Conservation (phyloP, 92 coral and sea anemone genomes). For the Epizoanthus ramosus region DNA sequence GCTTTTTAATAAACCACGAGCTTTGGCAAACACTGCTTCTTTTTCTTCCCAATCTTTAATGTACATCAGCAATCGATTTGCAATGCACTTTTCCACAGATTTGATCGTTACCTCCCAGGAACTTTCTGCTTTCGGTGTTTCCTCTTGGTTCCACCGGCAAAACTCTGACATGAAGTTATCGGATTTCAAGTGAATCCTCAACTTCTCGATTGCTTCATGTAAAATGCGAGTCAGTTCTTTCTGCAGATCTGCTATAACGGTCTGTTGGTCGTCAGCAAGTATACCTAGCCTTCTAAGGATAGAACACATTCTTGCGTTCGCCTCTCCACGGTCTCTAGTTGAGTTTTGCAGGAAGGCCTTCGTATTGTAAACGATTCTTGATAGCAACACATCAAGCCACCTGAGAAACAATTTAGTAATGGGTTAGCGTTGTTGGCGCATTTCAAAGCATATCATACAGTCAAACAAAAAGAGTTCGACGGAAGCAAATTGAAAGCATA, state of each 20-base stretch:
- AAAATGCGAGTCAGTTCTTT: not conserved
- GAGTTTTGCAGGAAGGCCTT: slow-evolving; percentile 10
- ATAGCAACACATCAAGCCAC: slow-evolving; percentile 13
- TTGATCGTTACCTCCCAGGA: slow-evolving; percentile 16
- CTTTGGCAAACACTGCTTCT: not conserved
- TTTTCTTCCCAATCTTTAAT: slow-evolving; percentile 34
- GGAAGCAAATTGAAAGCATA: too few relatives aligned
- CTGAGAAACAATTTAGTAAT: not conserved
- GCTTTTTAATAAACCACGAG: not conserved
- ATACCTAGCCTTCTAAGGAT: not conserved
- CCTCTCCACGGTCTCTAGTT: not conserved
- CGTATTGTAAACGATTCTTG: not conserved
- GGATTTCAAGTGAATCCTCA: slow-evolving; percentile 5
- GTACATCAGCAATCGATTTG: slow-evolving; percentile 5
- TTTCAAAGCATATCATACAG: too few relatives aligned
- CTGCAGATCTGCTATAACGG: not conserved
- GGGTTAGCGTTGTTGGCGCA: too few relatives aligned
- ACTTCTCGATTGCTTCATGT: not conserved
- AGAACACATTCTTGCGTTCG: not conserved
- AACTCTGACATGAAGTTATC: not conserved
- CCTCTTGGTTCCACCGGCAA: not conserved
- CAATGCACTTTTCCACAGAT: slow-evolving; percentile 1
- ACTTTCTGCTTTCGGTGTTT: not conserved
- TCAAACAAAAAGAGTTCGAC: too few relatives aligned
- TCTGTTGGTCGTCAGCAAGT: not conserved